Evolutionary conservation across 1,140 invertebrate genomes (phyloP).

Genomic region (Zophobas atratus): DNA sequence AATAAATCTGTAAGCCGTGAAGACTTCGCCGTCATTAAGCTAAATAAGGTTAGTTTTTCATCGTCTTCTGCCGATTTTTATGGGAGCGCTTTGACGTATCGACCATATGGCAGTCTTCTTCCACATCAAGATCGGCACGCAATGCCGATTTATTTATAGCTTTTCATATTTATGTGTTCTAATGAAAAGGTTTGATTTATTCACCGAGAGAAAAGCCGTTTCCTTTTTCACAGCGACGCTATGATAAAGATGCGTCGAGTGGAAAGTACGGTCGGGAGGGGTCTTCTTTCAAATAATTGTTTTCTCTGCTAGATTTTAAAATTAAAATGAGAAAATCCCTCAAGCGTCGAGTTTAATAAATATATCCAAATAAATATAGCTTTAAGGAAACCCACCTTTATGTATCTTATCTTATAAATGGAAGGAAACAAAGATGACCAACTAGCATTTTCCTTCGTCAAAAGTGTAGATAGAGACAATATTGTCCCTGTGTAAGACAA

Average conservation of each 20-base stretch:
- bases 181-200: slow-evolving; percentile 37
- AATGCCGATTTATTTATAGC: slow-evolving; percentile 42
- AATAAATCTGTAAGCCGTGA: slow-evolving; percentile 34
- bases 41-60: slow-evolving; percentile 40
- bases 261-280: neutral
- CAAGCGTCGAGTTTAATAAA: slow-evolving; percentile 13
- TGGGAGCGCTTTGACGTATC: neutral
- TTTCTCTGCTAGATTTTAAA: slow-evolving; percentile 17
- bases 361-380: slow-evolving; percentile 32
- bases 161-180: slow-evolving; percentile 42
- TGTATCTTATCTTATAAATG: slow-evolving; percentile 5
- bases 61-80: slow-evolving; percentile 31
- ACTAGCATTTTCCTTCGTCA: too few species aligned
- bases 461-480: too few species aligned
- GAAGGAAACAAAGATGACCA: neutral
- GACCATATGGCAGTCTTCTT: slow-evolving; percentile 17
- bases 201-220: slow-evolving; percentile 6
- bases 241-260: neutral
- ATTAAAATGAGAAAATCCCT: slow-evolving; percentile 12
- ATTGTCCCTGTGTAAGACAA: too few species aligned
- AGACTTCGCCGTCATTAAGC: slow-evolving; percentile 31
- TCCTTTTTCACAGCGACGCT: neutral
- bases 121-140: slow-evolving; percentile 16
- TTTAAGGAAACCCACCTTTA: slow-evolving; percentile 20
- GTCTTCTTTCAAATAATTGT: slow-evolving; percentile 5